Evolutionary conservation across 1,140 invertebrate genomes (phyloP).

Genomic region (Drosophila willistoni): DNA sequence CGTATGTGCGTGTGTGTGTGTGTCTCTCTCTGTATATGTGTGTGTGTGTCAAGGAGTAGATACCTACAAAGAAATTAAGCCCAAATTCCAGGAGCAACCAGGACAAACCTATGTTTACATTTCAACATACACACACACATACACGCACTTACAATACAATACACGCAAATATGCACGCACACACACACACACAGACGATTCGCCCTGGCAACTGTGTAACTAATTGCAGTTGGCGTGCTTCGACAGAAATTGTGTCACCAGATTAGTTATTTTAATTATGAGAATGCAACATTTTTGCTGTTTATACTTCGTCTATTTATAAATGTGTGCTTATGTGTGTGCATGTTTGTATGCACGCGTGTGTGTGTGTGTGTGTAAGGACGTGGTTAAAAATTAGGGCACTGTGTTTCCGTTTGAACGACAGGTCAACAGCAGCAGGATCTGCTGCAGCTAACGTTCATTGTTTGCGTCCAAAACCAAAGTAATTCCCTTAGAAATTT

Average conservation of each 20-base stretch:
- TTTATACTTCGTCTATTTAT: constrained; percentile 16
- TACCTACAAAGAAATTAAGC: constrained; percentile 65
- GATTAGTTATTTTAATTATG: constrained; percentile 45
- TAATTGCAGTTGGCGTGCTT: constrained; percentile 39
- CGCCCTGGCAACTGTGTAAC: constrained; percentile 7
- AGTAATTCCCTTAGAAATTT: neutral
- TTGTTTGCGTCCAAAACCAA: constrained; percentile 20
- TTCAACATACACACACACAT: constrained; percentile 26
- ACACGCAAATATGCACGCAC: neutral
- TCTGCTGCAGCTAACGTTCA: constrained; percentile 48
- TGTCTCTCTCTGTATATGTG: constrained; percentile 39
- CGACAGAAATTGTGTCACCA: constrained; percentile 49
- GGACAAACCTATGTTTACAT: constrained; percentile 67
- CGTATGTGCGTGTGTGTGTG: constrained; percentile 19
- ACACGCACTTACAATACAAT: constrained; percentile 2
- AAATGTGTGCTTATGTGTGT: constrained; percentile 15
- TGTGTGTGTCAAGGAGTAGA: constrained; percentile 52
- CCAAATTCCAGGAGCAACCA: constrained; percentile 49
- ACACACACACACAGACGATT: neutral
- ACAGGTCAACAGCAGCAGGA: constrained; percentile 50
- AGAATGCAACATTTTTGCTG: constrained; percentile 52
- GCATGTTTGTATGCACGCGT: constrained; percentile 6
- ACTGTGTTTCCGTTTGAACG: constrained; percentile 77
- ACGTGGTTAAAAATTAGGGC: constrained; percentile 76
- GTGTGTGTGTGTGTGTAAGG: constrained; percentile 21